Evolutionary conservation across 2,888 invertebrate genomes (phyloP).

Genomic region (Cephus runcator): DNA sequence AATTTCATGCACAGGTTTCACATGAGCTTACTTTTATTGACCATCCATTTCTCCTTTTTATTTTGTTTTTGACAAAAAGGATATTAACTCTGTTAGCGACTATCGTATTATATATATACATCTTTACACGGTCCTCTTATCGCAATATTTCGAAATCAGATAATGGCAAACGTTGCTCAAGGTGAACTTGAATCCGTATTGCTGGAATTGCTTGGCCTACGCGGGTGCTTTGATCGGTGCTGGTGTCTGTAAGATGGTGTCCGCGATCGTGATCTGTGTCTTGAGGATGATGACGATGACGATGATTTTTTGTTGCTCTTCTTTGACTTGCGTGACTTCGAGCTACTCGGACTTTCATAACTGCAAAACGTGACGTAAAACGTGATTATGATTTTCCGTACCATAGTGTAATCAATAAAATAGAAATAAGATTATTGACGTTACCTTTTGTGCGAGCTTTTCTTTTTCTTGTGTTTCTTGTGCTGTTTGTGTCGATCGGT

Average conservation of each 20-base stretch:
- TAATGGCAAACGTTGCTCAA: slow-evolving; percentile 27
- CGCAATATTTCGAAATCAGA: background rate
- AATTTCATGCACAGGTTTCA: background rate
- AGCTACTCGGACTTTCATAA: slow-evolving; percentile 55
- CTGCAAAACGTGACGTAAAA: slow-evolving; percentile 29
- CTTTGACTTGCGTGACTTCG: slow-evolving; percentile 56
- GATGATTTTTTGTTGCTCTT: slow-evolving; percentile 59
- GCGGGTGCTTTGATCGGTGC: slow-evolving; percentile 40
- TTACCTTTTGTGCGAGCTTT: slow-evolving; percentile 67
- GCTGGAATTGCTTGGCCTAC: slow-evolving; percentile 54
- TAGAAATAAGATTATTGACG: background rate
- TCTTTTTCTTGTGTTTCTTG: slow-evolving; percentile 65
- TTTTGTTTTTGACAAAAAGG: slow-evolving; percentile 22
- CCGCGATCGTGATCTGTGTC: slow-evolving; percentile 57
- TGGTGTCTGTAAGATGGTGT: slow-evolving; percentile 53
- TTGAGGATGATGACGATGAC: slow-evolving; percentile 9
- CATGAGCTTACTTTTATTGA: background rate
- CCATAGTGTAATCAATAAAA: background rate
- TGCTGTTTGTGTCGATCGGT: slow-evolving; percentile 58
- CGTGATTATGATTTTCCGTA: background rate
- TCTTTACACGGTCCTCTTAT: slow-evolving; percentile 25
- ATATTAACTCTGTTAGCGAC: slow-evolving; percentile 38
- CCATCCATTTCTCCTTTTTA: background rate
- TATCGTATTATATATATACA: slow-evolving; percentile 32
- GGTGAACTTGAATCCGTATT: slow-evolving; percentile 52